These are phyloP conservation scores for Drosophila suboccidentalis DNA, from an alignment of 2,888 invertebrate genomes.

Conservation along the genomic window DNA sequence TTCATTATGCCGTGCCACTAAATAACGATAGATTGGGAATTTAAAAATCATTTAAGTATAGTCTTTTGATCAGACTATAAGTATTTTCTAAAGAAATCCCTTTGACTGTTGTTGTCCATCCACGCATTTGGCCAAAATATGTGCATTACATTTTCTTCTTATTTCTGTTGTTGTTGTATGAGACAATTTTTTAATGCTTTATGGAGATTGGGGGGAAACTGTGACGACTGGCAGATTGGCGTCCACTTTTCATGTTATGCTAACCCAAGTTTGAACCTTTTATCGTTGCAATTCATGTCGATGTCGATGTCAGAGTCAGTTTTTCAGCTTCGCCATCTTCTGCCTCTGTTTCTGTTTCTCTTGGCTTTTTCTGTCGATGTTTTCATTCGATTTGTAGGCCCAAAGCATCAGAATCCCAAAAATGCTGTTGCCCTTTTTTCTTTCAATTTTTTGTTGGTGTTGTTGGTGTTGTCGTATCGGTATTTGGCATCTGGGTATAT, in stretches of 20 bases:
- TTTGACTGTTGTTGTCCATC: conserved; percentile 9
- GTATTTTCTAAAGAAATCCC: conserved; percentile 15
- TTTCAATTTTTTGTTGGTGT: conserved; percentile 11
- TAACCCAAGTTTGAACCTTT: conserved; percentile 56
- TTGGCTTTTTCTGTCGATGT: conserved; percentile 17
- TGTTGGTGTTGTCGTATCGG: conserved; percentile 48
- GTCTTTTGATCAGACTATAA: conserved; percentile 18
- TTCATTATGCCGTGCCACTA: conserved; percentile 28
- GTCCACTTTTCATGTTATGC: conserved; percentile 75
- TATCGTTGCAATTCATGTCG: conserved; percentile 64
- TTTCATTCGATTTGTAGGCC: conserved; percentile 65
- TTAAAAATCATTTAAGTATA: conserved; percentile 6
- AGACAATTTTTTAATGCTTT: conserved; percentile 22
- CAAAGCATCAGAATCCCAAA: conserved; percentile 73
- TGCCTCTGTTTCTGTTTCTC: conserved; percentile 14
- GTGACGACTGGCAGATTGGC: conserved; percentile 68
- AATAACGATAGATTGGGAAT: conserved; percentile 16
- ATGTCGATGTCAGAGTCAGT: conserved; percentile 52
- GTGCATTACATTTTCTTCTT: conserved; percentile 18
- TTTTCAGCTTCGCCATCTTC: conserved; percentile 14
- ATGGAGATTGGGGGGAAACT: neutral
- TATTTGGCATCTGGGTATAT: conserved; percentile 57
- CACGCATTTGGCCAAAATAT: conserved; percentile 20
- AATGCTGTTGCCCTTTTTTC: conserved; percentile 65
- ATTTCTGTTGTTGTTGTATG: conserved; percentile 7